Base-by-base conservation (phyloP, 2,113 vertebrate genomes). In the Nothobranchius furzeri region DNA sequence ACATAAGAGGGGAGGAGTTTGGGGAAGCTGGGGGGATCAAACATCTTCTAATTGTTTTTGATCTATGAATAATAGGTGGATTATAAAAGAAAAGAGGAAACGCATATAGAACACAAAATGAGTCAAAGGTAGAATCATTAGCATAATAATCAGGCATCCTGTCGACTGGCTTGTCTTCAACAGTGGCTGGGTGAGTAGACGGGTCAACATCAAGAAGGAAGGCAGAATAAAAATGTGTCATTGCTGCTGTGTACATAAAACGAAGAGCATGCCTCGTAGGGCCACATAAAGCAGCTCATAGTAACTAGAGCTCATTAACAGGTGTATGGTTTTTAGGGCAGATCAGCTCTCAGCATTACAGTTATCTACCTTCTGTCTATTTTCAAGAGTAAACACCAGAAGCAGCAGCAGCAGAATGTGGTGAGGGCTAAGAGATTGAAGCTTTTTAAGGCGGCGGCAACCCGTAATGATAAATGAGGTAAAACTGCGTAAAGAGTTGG, bases 141-240 rank as follows among this genome's bases (percentile, higher is more conserved):
- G 63, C 66, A 69, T 60, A 49, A 57, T 46, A 74, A 74, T 64
- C 46, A 53, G 52, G 47, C 55, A 30, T 51, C 71, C 7, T n/a
- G 58, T 60, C 17, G 12, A 20, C 30, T 7, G 36, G 72, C 64
- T 52, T 64, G 65, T 79, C 67, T 61, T 69, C 67, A 60, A 70
- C 70, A 35, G 43, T 9, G 25, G 43, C 51, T 10, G 43, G n/a
- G 45, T 25, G 52, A 65, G 75, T 69, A 71, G 6, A 59, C n/a
- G 12, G 72, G 65, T 83, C 80, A 80, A 60, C 57, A 51, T 35
- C 7, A 43, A 64, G 70, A 68, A 63, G 59, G 52, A 64, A 61
- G 59, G 45, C 42, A 62, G 46, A 58, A 46, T 53, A 11, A 66
- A 73, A 74, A 70, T 54, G 42, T 78, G 78, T 70, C 57, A 56